Conservation (phyloP, 2,113 vertebrate species). For the Zeus faber region DNA sequence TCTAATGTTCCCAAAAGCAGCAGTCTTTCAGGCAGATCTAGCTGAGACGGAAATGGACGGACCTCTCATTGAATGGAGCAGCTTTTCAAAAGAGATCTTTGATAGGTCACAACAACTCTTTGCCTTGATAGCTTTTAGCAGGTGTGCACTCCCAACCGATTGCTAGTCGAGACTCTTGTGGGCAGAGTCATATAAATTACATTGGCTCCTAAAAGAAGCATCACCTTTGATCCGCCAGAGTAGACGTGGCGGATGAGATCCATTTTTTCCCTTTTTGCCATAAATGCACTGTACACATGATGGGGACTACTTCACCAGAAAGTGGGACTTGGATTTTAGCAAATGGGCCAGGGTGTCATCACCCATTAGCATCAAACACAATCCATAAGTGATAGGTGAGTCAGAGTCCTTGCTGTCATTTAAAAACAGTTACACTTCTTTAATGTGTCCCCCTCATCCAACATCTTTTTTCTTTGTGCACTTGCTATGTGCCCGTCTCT, state of each 20-base stretch:
- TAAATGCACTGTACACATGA: constrained; percentile 12
- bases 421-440: constrained; percentile 7
- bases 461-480: constrained; percentile 6
- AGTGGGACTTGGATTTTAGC: constrained; percentile 22
- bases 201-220: too few relatives aligned
- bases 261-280: constrained; percentile 1
- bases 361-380: constrained; percentile 37
- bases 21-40: too few relatives aligned
- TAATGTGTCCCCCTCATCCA: constrained; percentile 8
- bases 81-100: too few relatives aligned
- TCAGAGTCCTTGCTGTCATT: constrained; percentile 27
- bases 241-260: not conserved
- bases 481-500: constrained; percentile 10
- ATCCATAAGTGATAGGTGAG: constrained; percentile 30
- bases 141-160: too few relatives aligned
- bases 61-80: too few relatives aligned
- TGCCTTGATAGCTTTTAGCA: too few relatives aligned
- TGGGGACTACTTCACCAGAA: not conserved
- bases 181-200: too few relatives aligned
- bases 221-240: not conserved
- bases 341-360: constrained; percentile 24
- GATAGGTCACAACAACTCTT: too few relatives aligned
- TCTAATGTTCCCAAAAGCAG: too few relatives aligned
- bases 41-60: too few relatives aligned
- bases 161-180: too few relatives aligned